A percentile compares a stretch with the other conserved stretches of the same genome.
Evolutionary conservation across 1,140 invertebrate genomes (phyloP).

Genomic region (Drosophila ohnishii): DNA sequence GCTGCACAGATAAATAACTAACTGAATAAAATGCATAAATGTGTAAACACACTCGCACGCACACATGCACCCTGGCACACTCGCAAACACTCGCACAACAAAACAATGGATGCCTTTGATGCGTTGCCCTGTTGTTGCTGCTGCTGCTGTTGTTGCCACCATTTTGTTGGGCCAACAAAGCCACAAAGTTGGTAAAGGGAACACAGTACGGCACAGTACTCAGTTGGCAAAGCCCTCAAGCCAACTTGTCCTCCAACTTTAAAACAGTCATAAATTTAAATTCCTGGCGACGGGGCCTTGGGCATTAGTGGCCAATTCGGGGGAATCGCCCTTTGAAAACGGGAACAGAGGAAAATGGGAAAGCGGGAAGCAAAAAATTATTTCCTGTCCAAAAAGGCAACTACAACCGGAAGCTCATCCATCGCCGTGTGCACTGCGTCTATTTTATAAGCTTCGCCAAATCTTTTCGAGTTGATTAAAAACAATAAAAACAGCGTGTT

Average conservation of each 20-base stretch:
- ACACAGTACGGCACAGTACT: conserved; percentile 10
- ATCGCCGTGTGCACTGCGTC: conserved; percentile 67
- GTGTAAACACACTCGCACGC: conserved; percentile 44
- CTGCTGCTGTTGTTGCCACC: conserved; percentile 8
- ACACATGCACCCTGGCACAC: conserved; percentile 9
- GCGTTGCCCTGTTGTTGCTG: conserved; percentile 20
- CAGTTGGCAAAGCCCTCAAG: conserved; percentile 30
- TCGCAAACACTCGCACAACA: conserved; percentile 20
- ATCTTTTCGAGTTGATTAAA: conserved; percentile 81
- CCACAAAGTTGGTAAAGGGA: conserved; percentile 50
- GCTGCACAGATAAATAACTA: conserved; percentile 61
- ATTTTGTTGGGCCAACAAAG: conserved; percentile 57
- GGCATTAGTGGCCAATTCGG: conserved; percentile 53
- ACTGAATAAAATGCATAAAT: conserved; percentile 68
- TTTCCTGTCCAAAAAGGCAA: conserved; percentile 65
- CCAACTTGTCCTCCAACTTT: conserved; percentile 41
- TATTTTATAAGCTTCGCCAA: conserved; percentile 79
- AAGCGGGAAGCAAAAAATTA: conserved; percentile 61
- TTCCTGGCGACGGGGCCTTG: conserved; percentile 22
- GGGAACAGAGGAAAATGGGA: not conserved
- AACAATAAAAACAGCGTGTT: conserved; percentile 81
- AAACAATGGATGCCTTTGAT: conserved; percentile 59
- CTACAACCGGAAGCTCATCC: conserved; percentile 70
- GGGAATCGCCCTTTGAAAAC: conserved; percentile 5
- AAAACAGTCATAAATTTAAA: conserved; percentile 59